Evolutionary conservation across 1,140 invertebrate species (phyloP).

Genomic region (Dinoponera quadriceps): DNA sequence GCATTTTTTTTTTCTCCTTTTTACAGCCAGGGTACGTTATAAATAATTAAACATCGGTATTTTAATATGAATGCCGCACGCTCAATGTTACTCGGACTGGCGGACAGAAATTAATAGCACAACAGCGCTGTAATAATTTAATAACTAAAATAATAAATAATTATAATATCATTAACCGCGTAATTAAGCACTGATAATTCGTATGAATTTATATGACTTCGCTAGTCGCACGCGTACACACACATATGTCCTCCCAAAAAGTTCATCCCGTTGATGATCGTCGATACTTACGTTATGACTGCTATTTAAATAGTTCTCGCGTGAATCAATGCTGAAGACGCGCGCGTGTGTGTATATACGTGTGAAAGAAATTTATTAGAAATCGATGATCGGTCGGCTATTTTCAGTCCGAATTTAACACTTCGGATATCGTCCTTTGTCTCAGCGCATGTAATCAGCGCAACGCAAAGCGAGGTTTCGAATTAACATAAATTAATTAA

Average conservation of each 20-base stretch:
- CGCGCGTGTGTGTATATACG: too few species aligned
- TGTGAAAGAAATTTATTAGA: too few species aligned
- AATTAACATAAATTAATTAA: conserved; percentile 55
- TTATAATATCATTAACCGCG: background rate
- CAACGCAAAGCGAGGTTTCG: background rate
- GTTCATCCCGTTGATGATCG: background rate
- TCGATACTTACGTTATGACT: background rate
- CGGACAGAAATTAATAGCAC: conserved; percentile 15
- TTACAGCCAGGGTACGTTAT: background rate
- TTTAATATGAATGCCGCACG: background rate
- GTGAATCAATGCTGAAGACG: too few species aligned
- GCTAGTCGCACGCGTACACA: too few species aligned
- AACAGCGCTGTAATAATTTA: background rate
- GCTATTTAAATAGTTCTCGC: background rate
- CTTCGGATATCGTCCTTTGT: background rate
- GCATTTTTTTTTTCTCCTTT: too few species aligned
- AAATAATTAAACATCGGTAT: background rate
- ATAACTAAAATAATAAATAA: conserved; percentile 42
- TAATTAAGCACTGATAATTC: conserved; percentile 42
- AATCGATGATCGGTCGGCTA: background rate
- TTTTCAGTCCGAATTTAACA: background rate
- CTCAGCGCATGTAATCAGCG: background rate
- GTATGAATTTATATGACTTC: conserved; percentile 11
- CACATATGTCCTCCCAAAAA: background rate
- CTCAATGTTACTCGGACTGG: background rate